These are phyloP conservation scores for Takifugu ocellatus DNA, from an alignment of 2,797 vertebrate genomes.

Conservation along the genomic window DNA sequence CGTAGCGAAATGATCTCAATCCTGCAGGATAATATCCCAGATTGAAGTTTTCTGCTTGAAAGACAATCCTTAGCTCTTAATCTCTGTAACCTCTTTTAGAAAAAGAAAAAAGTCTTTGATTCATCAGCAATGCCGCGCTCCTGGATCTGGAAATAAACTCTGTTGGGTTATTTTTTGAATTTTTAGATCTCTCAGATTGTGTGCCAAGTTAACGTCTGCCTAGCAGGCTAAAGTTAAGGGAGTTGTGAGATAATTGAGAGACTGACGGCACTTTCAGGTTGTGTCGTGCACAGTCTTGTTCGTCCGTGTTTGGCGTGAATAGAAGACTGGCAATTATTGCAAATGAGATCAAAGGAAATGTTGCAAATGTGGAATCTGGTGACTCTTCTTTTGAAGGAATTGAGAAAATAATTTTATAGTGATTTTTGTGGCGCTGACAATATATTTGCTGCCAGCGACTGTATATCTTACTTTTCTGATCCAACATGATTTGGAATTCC, in stretches of 20 bases:
- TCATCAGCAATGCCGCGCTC: slow-evolving; percentile 26
- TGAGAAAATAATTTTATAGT: background rate
- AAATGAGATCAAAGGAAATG: slow-evolving; percentile 49
- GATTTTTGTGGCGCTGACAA: too few species aligned
- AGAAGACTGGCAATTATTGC: slow-evolving; percentile 33
- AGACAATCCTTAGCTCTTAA: slow-evolving; percentile 25
- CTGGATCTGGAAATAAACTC: slow-evolving; percentile 26
- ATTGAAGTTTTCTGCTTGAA: slow-evolving; percentile 39
- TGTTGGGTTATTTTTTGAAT: slow-evolving; percentile 37
- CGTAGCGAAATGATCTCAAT: slow-evolving; percentile 51
- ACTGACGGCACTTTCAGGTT: slow-evolving; percentile 53
- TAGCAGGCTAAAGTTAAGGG: slow-evolving; percentile 45
- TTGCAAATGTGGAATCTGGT: slow-evolving; percentile 24
- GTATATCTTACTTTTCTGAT: too few species aligned
- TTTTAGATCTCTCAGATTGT: slow-evolving; percentile 45
- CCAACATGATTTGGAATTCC: too few species aligned
- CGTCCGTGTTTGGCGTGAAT: slow-evolving; percentile 23
- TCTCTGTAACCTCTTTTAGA: slow-evolving; percentile 20
- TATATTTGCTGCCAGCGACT: too few species aligned
- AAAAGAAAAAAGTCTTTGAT: slow-evolving; percentile 11
- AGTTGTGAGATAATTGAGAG: slow-evolving; percentile 56
- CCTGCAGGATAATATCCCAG: slow-evolving; percentile 45
- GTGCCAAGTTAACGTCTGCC: slow-evolving; percentile 59
- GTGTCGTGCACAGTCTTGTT: slow-evolving; percentile 63
- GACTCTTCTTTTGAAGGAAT: background rate